phyloP scores from a whole-genome alignment of 2,888 invertebrate species.

The Morpho deidamia region DNA sequence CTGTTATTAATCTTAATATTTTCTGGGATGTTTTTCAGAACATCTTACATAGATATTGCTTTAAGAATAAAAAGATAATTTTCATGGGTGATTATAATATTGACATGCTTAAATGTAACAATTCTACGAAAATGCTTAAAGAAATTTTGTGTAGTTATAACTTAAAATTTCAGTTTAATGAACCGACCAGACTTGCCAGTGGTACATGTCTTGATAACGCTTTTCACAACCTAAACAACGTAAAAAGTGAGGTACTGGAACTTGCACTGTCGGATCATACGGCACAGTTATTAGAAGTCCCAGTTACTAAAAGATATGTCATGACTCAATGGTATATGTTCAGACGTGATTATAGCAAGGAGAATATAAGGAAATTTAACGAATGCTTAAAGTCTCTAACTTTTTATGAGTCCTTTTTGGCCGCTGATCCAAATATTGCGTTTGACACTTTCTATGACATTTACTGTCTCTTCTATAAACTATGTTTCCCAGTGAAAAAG shows the following conservation, averaged over 20 bases:
- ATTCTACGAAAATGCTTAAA: not conserved
- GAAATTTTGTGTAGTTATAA: not conserved
- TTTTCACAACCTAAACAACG: constrained; percentile 1
- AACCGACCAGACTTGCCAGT: constrained; percentile 5
- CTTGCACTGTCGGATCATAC: constrained; percentile 8
- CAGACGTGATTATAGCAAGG: constrained; percentile 12
- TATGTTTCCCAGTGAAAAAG: not conserved
- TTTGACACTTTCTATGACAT: not conserved
- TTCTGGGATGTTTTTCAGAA: not conserved
- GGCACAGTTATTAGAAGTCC: constrained; percentile 11
- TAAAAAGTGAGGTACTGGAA: constrained; percentile 1
- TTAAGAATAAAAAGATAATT: constrained; percentile 4
- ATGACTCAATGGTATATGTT: not conserved
- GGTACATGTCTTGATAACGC: constrained; percentile 10
- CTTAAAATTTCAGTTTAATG: constrained; percentile 2
- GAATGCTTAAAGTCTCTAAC: constrained; percentile 11
- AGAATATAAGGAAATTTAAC: constrained; percentile 21
- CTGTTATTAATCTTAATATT: not conserved
- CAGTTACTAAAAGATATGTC: constrained; percentile 12
- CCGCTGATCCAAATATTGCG: not conserved
- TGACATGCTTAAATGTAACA: not conserved
- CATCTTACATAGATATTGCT: not conserved
- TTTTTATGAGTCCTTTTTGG: constrained; percentile 20
- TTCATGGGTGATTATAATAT: constrained; percentile 11
- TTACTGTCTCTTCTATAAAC: not conserved